Base-by-base conservation (phyloP, 2,888 invertebrate species). In the Lacanobia oleracea region DNA sequence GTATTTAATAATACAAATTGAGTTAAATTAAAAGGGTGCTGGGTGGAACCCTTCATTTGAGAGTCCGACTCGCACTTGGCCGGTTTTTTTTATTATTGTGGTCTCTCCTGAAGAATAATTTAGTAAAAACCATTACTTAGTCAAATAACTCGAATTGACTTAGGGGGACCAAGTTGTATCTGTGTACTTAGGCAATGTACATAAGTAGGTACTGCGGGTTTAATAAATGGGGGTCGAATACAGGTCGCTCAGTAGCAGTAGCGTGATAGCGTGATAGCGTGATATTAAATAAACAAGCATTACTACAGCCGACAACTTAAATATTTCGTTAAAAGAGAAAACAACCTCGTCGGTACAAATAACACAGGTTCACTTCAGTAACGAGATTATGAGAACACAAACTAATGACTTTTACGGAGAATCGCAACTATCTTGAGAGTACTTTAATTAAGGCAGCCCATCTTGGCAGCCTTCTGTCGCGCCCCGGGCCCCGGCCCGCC, bases 351-450 rank as follows among this genome's bases (percentile, higher is more conserved):
- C 9, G 21, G 37, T 12, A 21, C 27, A 21, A n/a, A 40, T 12
- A 56, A 21, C 43, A 14, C 27, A 12, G 18, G 45, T 51, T 45
- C 45, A 53, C 57, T 73, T 21, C 45, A 14, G 18, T 37, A 68
- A 76, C 50, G 43, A 50, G 43, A 76, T 76, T 61, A 45, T 61
- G 50, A 57, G 60, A 33, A 59, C 76, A 50, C 56, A 16, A 65
- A 71, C 48, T 60, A 65, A 72, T 72, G 51, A 53, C 23, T 65
- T 72, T 18, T 72, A 57, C 64, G 45, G 33, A 64, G 75, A 77
- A 68, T 61, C 56, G 64, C 68, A 51, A 61, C 79, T 68, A 54
- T 73, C 59, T 77, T 43, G 56, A 77, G 67, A 59, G 66, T 76
- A 64, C 51, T 54, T 64, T 77, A 75, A 68, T 74, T 56, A 75